Conservation (phyloP, 2,888 invertebrate genomes). For the Ischnus inquisitorius region DNA sequence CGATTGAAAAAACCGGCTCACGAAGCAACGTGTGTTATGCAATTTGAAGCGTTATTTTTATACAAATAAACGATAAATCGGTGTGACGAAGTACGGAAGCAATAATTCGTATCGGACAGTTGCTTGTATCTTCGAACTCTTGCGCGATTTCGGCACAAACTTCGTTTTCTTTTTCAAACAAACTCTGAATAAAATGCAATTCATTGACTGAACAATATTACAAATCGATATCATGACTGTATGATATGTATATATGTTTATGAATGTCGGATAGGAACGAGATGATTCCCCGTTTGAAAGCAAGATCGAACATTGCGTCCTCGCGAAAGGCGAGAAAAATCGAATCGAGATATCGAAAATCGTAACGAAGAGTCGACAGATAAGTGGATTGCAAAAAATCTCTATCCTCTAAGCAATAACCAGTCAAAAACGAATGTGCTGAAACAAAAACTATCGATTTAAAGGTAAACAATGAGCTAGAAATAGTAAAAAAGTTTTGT, state of each 20-base stretch:
- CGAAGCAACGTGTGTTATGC: slow-evolving; percentile 76
- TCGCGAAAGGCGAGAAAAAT: background rate
- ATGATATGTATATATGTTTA: slow-evolving; percentile 7
- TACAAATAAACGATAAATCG: slow-evolving; percentile 53
- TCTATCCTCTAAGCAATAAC: slow-evolving; percentile 78
- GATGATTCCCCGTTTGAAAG: background rate
- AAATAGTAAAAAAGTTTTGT: slow-evolving; percentile 78
- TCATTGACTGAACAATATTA: background rate
- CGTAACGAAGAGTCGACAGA: slow-evolving; percentile 60
- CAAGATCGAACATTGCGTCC: background rate
- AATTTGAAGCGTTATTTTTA: slow-evolving; percentile 59
- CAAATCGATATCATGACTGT: background rate
- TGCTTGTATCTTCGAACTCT: slow-evolving; percentile 51
- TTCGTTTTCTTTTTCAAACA: background rate
- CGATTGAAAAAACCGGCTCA: slow-evolving; percentile 72
- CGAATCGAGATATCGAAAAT: too few species aligned
- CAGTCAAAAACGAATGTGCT: slow-evolving; percentile 83
- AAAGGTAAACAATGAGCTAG: slow-evolving; percentile 80
- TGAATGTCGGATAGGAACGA: background rate
- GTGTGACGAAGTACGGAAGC: slow-evolving; percentile 62
- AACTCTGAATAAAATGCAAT: background rate
- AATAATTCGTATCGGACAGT: slow-evolving; percentile 52
- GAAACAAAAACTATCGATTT: slow-evolving; percentile 83
- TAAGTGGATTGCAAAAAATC: slow-evolving; percentile 39
- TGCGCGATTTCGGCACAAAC: background rate